phyloP scores from a whole-genome alignment of 2,113 vertebrate species.

The Bos indicus region DNA sequence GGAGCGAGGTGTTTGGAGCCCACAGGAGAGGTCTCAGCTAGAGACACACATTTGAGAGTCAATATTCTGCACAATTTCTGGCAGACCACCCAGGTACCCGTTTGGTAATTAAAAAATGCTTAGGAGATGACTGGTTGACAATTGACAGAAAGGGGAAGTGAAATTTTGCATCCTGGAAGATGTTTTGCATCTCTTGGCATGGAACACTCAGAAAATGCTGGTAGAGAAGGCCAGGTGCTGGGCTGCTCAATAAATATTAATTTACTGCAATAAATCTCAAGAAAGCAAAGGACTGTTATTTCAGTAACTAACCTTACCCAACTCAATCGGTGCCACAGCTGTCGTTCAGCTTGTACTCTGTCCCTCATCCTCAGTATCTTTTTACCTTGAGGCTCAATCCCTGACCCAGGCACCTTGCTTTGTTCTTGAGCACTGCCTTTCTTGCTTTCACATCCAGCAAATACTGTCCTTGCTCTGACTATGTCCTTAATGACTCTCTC shows the following conservation, averaged over 20 bases:
- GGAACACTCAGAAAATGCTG: not conserved
- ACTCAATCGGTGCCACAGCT: not conserved
- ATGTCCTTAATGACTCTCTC: not conserved
- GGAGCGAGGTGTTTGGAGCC: not conserved
- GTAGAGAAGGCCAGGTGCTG: not conserved
- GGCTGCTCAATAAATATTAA: not conserved
- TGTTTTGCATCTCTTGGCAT: slow-evolving; percentile 5
- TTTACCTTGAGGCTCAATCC: not conserved
- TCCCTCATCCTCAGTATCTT: not conserved
- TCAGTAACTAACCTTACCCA: not conserved
- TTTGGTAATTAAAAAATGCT: slow-evolving; percentile 24
- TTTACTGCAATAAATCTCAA: not conserved
- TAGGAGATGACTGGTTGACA: not conserved
- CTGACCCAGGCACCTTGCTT: not conserved
- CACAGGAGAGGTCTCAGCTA: not conserved
- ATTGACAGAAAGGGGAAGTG: not conserved
- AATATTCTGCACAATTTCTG: not conserved
- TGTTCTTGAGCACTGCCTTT: not conserved
- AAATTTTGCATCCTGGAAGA: not conserved
- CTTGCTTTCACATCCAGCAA: not conserved
- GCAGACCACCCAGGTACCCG: not conserved
- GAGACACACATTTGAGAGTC: not conserved
- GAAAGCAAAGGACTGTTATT: not conserved
- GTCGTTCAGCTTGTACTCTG: not conserved
- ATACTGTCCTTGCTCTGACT: not conserved